Percentiles rank a stretch among this genome's conserved stretches.
Evolutionary conservation across 2,888 invertebrate species (phyloP).

Genomic region (Pseudococcus longispinus): DNA sequence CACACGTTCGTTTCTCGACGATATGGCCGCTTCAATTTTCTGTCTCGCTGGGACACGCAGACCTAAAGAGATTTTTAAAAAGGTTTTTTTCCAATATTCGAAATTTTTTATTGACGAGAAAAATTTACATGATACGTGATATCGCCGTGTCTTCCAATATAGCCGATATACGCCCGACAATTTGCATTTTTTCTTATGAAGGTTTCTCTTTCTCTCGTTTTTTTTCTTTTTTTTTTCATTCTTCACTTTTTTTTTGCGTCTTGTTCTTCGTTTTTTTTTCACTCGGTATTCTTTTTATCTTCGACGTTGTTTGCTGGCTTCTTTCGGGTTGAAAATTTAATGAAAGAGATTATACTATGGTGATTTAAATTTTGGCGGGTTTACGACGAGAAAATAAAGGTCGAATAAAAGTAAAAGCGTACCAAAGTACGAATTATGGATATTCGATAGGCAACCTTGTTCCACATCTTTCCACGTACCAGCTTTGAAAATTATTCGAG

Average conservation of each 20-base stretch:
- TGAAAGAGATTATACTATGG: not conserved
- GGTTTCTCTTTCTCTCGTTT: not conserved
- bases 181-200: not conserved
- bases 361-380: not conserved
- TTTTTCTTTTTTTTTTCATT: not conserved
- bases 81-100: not conserved
- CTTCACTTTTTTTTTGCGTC: not conserved
- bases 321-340: not conserved
- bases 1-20: not conserved
- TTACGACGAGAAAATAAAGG: not conserved
- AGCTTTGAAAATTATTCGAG: not conserved
- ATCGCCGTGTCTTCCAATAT: not conserved
- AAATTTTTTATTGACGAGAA: constrained; percentile 13
- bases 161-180: not conserved
- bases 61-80: constrained; percentile 24
- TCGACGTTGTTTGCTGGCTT: not conserved
- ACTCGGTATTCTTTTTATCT: not conserved
- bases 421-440: not conserved
- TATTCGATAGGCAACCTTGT: not conserved
- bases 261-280: not conserved
- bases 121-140: constrained; percentile 34
- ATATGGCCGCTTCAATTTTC: constrained; percentile 12
- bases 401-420: not conserved
- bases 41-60: not conserved
- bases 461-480: not conserved